Conservation (phyloP, 1,140 invertebrate species). For the Conus betulinus region DNA sequence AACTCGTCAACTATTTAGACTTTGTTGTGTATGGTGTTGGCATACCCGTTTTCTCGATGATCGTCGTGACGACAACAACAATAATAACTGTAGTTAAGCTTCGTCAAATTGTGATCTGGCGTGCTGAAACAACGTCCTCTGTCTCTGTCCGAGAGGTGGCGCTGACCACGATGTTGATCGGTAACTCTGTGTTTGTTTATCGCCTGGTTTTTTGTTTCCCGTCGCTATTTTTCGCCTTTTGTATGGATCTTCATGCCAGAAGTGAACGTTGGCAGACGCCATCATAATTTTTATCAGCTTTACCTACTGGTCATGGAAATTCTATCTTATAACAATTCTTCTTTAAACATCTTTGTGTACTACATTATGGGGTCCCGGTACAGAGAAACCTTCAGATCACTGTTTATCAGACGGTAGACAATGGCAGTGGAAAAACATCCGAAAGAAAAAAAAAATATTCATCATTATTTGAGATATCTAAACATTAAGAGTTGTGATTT, state of each 20-base stretch:
- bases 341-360: too few species aligned
- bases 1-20: not conserved
- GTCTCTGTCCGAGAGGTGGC: not conserved
- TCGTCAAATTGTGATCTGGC: not conserved
- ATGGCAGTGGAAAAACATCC: too few species aligned
- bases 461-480: too few species aligned
- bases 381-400: too few species aligned
- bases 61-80: not conserved
- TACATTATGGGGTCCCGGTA: too few species aligned
- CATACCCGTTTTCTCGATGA: not conserved
- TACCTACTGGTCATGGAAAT: too few species aligned
- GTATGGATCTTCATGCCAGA: not conserved
- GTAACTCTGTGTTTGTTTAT: conserved; percentile 14
- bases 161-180: conserved; percentile 18
- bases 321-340: too few species aligned
- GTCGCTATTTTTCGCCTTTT: not conserved
- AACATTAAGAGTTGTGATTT: too few species aligned
- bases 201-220: not conserved
- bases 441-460: too few species aligned
- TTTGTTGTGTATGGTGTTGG: not conserved
- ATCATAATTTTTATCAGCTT: not conserved
- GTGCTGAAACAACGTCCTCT: not conserved
- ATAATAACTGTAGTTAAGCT: not conserved
- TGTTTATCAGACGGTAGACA: too few species aligned
- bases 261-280: not conserved